phyloP scores from a whole-genome alignment of 2,888 invertebrate genomes.

The Malthinus flaveolus region DNA sequence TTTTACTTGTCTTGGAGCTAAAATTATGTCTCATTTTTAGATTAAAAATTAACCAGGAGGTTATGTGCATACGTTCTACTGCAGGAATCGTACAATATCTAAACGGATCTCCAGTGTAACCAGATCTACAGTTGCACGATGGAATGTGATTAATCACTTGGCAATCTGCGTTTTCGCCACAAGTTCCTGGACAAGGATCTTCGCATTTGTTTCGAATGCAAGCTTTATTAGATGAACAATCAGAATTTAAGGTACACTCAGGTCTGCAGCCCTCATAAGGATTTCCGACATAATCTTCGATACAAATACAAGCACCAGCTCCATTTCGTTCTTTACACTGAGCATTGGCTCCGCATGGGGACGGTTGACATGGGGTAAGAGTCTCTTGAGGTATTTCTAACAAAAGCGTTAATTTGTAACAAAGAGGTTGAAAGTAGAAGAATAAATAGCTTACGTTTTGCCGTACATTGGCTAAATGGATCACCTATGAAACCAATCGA shows the following conservation, averaged over 20 bases:
- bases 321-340: slow-evolving; percentile 63
- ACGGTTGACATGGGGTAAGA: slow-evolving; percentile 62
- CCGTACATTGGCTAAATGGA: slow-evolving; percentile 71
- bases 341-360: slow-evolving; percentile 68
- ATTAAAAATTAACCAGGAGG: not conserved
- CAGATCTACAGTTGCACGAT: slow-evolving; percentile 63
- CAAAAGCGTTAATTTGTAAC: not conserved
- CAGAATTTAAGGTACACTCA: slow-evolving; percentile 69
- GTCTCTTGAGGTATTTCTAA: slow-evolving; percentile 52
- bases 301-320: slow-evolving; percentile 67
- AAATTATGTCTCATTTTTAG: slow-evolving; percentile 34
- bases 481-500: slow-evolving; percentile 70
- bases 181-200: slow-evolving; percentile 73
- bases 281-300: slow-evolving; percentile 69
- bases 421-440: not conserved
- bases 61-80: slow-evolving; percentile 58
- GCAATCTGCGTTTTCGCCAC: slow-evolving; percentile 71
- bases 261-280: slow-evolving; percentile 74
- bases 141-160: slow-evolving; percentile 70
- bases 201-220: slow-evolving; percentile 72
- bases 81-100: slow-evolving; percentile 58
- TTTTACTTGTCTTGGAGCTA: slow-evolving; percentile 52
- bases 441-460: slow-evolving; percentile 29
- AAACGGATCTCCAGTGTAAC: slow-evolving; percentile 70
- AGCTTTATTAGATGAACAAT: slow-evolving; percentile 68